Percentiles rank a stretch among this genome's conserved stretches.
Conservation (phyloP, 2,888 invertebrate genomes). For the Byasa hedistus region DNA sequence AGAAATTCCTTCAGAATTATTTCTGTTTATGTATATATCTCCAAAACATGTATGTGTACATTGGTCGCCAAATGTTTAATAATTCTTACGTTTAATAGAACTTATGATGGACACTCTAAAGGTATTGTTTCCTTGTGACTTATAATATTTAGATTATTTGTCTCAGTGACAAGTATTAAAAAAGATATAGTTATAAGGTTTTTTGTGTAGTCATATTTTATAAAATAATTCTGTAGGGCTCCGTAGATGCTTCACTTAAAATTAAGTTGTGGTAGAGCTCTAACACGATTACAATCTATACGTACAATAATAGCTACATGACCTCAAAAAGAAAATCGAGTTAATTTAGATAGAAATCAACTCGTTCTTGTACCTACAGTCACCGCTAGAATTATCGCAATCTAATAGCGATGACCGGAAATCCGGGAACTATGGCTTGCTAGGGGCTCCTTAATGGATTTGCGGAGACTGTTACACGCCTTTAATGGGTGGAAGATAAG, state of each 20-base stretch:
- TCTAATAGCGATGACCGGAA: constrained; percentile 23
- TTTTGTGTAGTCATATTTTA: too few species aligned
- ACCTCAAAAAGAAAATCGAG: neutral
- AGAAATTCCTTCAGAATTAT: neutral
- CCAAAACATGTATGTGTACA: neutral
- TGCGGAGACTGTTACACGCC: constrained; percentile 15
- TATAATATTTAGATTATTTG: too few species aligned
- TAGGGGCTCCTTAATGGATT: constrained; percentile 20
- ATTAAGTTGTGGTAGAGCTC: neutral
- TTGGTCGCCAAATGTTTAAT: neutral
- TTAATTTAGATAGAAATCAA: neutral
- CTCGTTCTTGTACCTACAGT: neutral
- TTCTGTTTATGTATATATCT: neutral
- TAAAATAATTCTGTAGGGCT: too few species aligned
- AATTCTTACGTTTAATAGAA: neutral
- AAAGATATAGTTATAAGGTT: too few species aligned
- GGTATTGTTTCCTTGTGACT: neutral
- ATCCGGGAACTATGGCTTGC: constrained; percentile 10
- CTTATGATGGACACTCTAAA: neutral
- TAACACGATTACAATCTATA: neutral
- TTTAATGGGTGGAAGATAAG: constrained; percentile 22
- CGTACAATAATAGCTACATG: neutral
- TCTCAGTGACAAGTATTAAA: too few species aligned
- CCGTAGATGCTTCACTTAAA: neutral
- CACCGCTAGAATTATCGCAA: constrained; percentile 11